Evolutionary conservation across 2,888 invertebrate species (phyloP), one percentile per base, ranked within the genome.

Genomic region (Drosophila conformis): DNA sequence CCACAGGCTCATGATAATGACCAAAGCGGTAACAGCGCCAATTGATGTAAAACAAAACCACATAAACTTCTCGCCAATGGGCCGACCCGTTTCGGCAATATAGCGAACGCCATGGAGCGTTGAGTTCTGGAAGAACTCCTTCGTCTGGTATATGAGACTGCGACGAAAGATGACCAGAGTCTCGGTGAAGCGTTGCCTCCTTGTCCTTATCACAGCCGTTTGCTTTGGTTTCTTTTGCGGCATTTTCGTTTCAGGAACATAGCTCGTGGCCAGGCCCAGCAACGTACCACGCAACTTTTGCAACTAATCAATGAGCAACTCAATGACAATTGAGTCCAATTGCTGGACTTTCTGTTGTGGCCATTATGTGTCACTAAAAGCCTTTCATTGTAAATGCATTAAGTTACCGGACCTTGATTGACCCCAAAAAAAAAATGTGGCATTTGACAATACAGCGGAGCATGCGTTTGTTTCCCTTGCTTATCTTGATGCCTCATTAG

Each of bases 51-150:
- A 96, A 82, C 95, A 94, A 89, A 97, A 96, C 97, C 97, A 97
- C 94, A 96, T 95, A 87, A 97, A 95, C 97, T 96, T 96, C 93
- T 97, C 97, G 90, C 95, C 95, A 91, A 96, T 95, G 2, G 97
- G 96, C 54, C 97, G 93, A 27, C 95, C 95, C 72, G 94, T 94
- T 91, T 97, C 96, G 3, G 96, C 96, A 63, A 97, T 96, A 84
- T 97, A 97, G 31, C 96, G 94, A 0, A 97, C 96, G 21, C 97
- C 97, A 90, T 97, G 97, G 42, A 97, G 93, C 0, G 96, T 96
- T 0, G 96, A 96, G 89, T 96, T 95, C 83, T 96, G 95, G 88
- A 96, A 96, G 92, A 96, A 96, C 89, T 96, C 95, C 68, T 95
- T 95, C 0, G 95, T 95, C 92, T 96, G 96, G 89, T 95, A 95